Percentiles rank a stretch among this genome's conserved stretches.
These are phyloP conservation scores for Siphonodentalium dalli DNA, from an alignment of 2,888 invertebrate species.

Conservation along the genomic window DNA sequence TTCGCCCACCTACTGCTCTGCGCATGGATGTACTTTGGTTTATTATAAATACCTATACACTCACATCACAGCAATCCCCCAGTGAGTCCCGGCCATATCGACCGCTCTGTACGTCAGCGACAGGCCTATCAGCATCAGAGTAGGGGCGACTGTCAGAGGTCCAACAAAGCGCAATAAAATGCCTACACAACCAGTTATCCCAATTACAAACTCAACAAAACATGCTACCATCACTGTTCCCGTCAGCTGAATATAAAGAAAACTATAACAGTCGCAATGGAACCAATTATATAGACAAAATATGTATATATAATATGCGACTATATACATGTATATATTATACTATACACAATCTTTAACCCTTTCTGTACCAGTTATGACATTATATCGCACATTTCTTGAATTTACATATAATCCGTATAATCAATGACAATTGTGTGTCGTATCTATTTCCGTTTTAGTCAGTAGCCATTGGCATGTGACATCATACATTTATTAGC, in stretches of 20 bases:
- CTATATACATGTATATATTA: slow-evolving; percentile 3
- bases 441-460: too few species aligned
- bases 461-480: too few species aligned
- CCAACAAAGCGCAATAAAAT: slow-evolving; percentile 78
- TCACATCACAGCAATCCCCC: slow-evolving; percentile 83
- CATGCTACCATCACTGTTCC: slow-evolving; percentile 84
- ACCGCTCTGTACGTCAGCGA: slow-evolving; percentile 72
- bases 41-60: slow-evolving; percentile 44
- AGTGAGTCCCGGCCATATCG: slow-evolving; percentile 80
- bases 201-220: slow-evolving; percentile 77
- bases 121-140: slow-evolving; percentile 81
- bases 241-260: slow-evolving; percentile 70
- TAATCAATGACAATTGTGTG: too few species aligned
- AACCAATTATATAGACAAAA: background rate
- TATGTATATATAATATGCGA: background rate
- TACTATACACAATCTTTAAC: background rate
- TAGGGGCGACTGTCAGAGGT: slow-evolving; percentile 83
- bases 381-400: too few species aligned
- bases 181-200: slow-evolving; percentile 76
- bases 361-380: background rate
- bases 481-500: too few species aligned
- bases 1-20: too few species aligned
- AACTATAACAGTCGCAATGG: too few species aligned
- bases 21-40: too few species aligned
- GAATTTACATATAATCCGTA: too few species aligned